Percentiles rank a stretch among this genome's conserved stretches.
These are phyloP conservation scores for Lampropteryx suffumata DNA, from an alignment of 2,888 invertebrate species.

Conservation along the genomic window DNA sequence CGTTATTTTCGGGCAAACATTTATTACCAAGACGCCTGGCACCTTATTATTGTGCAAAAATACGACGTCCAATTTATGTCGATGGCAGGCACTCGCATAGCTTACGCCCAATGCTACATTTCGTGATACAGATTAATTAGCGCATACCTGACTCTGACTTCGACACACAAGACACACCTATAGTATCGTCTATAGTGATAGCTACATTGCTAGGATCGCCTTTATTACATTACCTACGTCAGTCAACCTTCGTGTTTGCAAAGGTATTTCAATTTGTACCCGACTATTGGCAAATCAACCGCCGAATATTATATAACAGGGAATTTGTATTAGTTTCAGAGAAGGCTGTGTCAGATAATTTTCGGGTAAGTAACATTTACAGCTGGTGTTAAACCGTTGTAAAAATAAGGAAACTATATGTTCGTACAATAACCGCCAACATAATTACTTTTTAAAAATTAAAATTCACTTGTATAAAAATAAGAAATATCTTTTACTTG, in stretches of 20 bases:
- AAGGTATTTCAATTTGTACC: constrained; percentile 25
- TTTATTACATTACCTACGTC: constrained; percentile 13
- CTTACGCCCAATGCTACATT: constrained; percentile 4
- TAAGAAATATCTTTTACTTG: too few relatives aligned
- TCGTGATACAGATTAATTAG: constrained; percentile 17
- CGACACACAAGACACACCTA: background rate
- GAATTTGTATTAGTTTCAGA: constrained; percentile 22
- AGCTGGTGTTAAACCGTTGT: too few relatives aligned
- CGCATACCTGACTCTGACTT: constrained; percentile 14
- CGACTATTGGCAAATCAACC: constrained; percentile 15
- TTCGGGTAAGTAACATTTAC: background rate
- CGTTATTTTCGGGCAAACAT: background rate
- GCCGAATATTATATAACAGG: constrained; percentile 15
- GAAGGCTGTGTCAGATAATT: background rate
- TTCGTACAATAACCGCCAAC: too few relatives aligned
- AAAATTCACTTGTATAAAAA: too few relatives aligned
- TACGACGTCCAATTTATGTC: background rate
- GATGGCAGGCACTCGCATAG: background rate
- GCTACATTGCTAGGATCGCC: background rate
- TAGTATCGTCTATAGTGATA: background rate
- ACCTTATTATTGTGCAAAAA: background rate
- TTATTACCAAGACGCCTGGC: background rate
- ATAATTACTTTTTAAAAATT: too few relatives aligned
- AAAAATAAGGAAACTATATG: too few relatives aligned
- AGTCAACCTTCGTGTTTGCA: constrained; percentile 12